Percentiles rank a stretch among this genome's conserved stretches.
These are phyloP conservation scores for Lacanobia oleracea DNA, from an alignment of 2,888 invertebrate species.

Conservation along the genomic window DNA sequence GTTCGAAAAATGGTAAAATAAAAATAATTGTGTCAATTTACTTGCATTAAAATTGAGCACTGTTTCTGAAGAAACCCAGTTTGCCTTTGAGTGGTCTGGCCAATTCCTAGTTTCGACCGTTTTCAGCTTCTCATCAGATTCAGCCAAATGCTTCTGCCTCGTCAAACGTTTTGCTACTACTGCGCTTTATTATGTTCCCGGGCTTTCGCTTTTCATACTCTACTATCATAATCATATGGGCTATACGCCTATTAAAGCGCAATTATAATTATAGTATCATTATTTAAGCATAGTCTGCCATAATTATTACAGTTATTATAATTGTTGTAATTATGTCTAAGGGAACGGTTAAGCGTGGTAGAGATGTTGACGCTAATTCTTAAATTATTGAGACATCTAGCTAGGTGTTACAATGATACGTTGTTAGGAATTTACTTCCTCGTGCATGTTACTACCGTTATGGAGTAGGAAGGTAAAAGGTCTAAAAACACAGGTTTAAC, in stretches of 20 bases:
- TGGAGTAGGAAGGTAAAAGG: background rate
- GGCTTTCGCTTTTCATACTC: constrained; percentile 19
- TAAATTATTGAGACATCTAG: constrained; percentile 47
- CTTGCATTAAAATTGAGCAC: no score
- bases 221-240: constrained; percentile 2
- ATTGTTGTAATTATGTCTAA: constrained; percentile 57
- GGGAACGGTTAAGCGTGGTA: constrained; percentile 22
- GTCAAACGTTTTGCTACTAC: background rate
- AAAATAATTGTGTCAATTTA: no score
- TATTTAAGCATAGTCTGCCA: constrained; percentile 43
- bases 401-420: constrained; percentile 23
- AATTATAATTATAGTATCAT: constrained; percentile 66
- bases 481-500: fast-evolving
- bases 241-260: constrained; percentile 39
- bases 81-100: background rate
- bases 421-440: constrained; percentile 23
- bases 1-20: no score
- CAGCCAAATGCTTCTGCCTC: background rate
- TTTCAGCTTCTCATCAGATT: background rate
- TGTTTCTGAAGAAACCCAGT: no score
- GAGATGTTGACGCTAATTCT: constrained; percentile 24
- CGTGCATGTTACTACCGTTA: constrained; percentile 8
- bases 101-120: background rate
- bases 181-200: no score
- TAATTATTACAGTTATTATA: constrained; percentile 60